phyloP scores from a whole-genome alignment of 2,113 vertebrate genomes.

The Callorhinus ursinus region DNA sequence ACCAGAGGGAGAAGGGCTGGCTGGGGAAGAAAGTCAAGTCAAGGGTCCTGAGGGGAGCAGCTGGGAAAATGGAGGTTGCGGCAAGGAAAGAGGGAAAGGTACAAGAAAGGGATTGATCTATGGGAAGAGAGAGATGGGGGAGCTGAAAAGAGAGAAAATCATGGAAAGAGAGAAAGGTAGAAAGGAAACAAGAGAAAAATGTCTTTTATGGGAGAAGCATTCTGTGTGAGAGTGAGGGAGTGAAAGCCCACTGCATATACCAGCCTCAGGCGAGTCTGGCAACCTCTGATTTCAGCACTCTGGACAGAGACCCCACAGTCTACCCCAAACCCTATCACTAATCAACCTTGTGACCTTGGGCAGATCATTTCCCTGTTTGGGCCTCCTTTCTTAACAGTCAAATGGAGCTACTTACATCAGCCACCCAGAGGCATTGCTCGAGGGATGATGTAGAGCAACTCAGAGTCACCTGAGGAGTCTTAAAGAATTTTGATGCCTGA shows the following conservation, averaged over 20 bases:
- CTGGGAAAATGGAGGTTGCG: not conserved
- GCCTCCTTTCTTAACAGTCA: not conserved
- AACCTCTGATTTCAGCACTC: constrained; percentile 36
- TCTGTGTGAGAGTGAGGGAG: not conserved
- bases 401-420: not conserved
- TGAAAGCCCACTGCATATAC: accelerated
- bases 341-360: not conserved
- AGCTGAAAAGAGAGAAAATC: not conserved
- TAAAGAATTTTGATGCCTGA: not conserved
- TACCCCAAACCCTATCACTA: accelerated
- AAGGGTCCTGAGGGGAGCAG: not conserved
- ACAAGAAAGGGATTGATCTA: not conserved
- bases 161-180: not conserved
- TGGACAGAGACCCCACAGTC: not conserved
- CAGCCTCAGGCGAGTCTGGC: not conserved
- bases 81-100: not conserved
- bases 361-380: not conserved
- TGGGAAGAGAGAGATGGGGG: not conserved
- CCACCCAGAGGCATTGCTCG: not conserved
- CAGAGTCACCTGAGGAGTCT: not conserved
- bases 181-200: not conserved
- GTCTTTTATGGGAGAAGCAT: not conserved
- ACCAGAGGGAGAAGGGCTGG: not conserved
- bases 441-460: not conserved
- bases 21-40: not conserved